A percentile compares a stretch with the other conserved stretches of the same genome.
Conservation (phyloP, 2,113 vertebrate species). For the Ranitomeya imitator region DNA sequence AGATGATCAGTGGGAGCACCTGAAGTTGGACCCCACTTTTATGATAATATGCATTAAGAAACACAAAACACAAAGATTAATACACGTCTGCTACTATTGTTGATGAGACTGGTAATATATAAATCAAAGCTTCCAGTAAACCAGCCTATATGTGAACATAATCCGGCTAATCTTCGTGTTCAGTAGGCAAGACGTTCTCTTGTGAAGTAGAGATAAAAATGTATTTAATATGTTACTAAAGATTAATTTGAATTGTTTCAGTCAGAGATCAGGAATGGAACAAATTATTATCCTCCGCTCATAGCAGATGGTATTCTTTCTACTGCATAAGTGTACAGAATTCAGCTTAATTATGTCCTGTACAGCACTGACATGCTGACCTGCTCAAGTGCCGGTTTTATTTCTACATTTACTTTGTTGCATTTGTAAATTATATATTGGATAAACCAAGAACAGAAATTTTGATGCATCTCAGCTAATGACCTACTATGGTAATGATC, state of each 20-base stretch:
- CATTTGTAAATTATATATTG: constrained; percentile 33
- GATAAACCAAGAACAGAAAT: constrained; percentile 3
- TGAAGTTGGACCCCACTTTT: no score
- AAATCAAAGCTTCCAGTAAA: neutral
- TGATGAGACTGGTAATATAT: neutral
- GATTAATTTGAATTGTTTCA: constrained; percentile 16
- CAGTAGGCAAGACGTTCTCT: neutral
- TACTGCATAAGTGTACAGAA: constrained; percentile 10
- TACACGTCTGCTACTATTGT: neutral
- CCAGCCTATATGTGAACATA: neutral
- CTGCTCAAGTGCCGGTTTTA: neutral
- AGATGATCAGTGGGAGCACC: no score
- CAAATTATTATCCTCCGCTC: constrained; percentile 12
- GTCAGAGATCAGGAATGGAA: constrained; percentile 14
- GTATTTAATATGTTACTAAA: constrained; percentile 28
- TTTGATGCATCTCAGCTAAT: neutral
- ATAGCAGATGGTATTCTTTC: constrained; percentile 16
- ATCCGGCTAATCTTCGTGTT: neutral
- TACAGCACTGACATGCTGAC: neutral
- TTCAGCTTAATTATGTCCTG: constrained; percentile 35
- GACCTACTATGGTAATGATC: neutral
- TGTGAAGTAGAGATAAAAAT: constrained; percentile 14
- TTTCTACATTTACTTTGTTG: neutral
- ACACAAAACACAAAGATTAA: no score
- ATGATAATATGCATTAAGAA: no score